Evolutionary conservation across 2,797 vertebrate genomes (phyloP), one percentile per base, ranked within the genome.

Genomic region (Mastacembelus armatus): DNA sequence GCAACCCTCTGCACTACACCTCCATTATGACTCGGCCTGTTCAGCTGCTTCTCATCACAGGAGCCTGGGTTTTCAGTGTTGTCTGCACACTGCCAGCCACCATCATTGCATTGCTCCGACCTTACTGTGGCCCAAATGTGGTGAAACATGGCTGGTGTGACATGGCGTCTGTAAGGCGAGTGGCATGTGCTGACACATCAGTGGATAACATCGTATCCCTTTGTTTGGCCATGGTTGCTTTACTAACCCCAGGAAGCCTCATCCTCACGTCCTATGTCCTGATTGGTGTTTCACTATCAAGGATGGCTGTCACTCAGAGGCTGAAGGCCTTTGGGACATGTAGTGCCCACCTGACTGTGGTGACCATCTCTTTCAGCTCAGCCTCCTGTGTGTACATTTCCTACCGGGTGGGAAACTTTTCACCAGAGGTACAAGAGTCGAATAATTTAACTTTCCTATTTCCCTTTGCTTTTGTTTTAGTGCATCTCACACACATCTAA

Each of bases 91-190:
- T 86, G 5, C 71, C 80, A 0, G 0, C 71, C 10, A 1, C 51
- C 1, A 0, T 47, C 26, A 49, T 87, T 44, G 27, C 71, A 1
- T 32, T 67, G 48, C 40, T 0, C 42, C 48, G 47, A 5, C 62
- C 55, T 0, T 92, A 84, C 44, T 64, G 80, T 26, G 52, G 79
- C 33, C 51, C 79, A 0, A 83, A 86, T 1, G 40, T 78, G 55
- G 62, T 93, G 58, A 89, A 57, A 0, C 92, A 95, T 4, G 87
- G 90, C 64, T 95, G 93, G 35, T 95, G 94, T 0, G 86, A 95
- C 57, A 91, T 80, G 44, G 93, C 92, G 3, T 94, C 93, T 0
- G 66, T 95, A 8, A 84, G 94, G 81, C 85, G 71, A 11, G 78
- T 95, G 54, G 91, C 85, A 12, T 90, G 92, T 0, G 45, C 78